Base-by-base conservation (phyloP, 2,113 vertebrate genomes). In the Cynocephalus volans region DNA sequence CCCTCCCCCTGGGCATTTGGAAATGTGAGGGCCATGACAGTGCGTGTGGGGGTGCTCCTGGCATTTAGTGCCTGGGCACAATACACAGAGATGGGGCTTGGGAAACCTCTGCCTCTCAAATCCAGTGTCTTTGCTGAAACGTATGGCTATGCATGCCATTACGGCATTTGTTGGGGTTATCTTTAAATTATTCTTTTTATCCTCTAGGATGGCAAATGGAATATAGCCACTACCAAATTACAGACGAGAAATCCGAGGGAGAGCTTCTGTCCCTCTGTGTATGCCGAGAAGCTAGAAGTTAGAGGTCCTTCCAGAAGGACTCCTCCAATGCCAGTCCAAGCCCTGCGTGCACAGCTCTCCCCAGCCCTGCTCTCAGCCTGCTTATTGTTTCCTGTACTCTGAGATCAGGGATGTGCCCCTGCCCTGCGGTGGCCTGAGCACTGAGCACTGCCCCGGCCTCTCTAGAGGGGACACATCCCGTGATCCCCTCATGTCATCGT, bases 111-210 rank as follows among this genome's bases (percentile, higher is more conserved):
- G 41, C 28, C 54, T 41, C 60, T 64, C 28, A 18, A 41, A 77
- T 52, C 54, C 24, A 64, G 17, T 1, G 33, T 52, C 87, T 23
- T 28, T 94, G 14, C 69, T 85, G 56, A 96, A 87, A 26, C 41
- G 6, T 28, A 4, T 28, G 60, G 14, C 19, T 36, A 50, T 56
- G 31, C 2, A 2, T 14, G 21, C 28, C 45, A 2, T 1, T 6
- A 23, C 26, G 52, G 23, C 67, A 64, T 87, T 36, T 36, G 45
- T 26, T 10, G 14, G 56, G 45, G 5, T 82, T 13, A 45, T 72
- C 28, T 93, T 96, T 26, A 87, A 58, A 9, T 79, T 56, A 5
- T 62, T 84, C 73, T 73, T 89, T 41, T 76, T 67, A 9, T 23
- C 36, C 19, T 73, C 1, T 56, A 79, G 52, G 52, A 18, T 94